Conservation (phyloP, 2,888 invertebrate species). For the Augochlorella aurata region DNA sequence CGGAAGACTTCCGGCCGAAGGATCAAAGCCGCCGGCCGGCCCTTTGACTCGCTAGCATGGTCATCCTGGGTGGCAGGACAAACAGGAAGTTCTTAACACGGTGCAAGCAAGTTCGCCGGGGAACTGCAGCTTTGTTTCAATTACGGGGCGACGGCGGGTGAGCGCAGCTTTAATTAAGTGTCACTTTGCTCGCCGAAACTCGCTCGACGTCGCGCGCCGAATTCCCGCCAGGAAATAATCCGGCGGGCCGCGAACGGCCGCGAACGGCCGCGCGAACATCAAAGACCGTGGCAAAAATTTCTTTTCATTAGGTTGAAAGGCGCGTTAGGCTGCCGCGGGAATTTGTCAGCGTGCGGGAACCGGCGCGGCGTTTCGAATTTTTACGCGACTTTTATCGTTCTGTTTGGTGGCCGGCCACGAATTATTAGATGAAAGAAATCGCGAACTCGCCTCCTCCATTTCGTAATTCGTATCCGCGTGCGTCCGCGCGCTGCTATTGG, state of each 20-base stretch:
- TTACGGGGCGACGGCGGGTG: neutral
- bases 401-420: neutral
- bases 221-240: slow-evolving; percentile 5
- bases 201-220: neutral
- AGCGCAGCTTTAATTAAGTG: slow-evolving; percentile 2
- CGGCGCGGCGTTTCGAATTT: neutral
- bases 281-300: neutral
- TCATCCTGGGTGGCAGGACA: neutral
- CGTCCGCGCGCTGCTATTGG: neutral
- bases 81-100: slow-evolving; percentile 4
- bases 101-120: neutral
- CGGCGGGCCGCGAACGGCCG: neutral
- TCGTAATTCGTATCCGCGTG: neutral
- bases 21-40: neutral
- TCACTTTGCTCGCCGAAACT: slow-evolving; percentile 1
- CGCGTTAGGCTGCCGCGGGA: neutral
- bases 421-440: neutral
- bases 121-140: slow-evolving; percentile 2
- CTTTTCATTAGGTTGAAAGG: slow-evolving; percentile 6
- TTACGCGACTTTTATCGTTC: neutral
- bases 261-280: neutral
- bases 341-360: neutral
- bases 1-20: neutral
- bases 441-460: neutral
- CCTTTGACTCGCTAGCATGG: neutral